Conservation (phyloP, 92 coral and sea anemone genomes). For the Palythoa heliodiscus region DNA sequence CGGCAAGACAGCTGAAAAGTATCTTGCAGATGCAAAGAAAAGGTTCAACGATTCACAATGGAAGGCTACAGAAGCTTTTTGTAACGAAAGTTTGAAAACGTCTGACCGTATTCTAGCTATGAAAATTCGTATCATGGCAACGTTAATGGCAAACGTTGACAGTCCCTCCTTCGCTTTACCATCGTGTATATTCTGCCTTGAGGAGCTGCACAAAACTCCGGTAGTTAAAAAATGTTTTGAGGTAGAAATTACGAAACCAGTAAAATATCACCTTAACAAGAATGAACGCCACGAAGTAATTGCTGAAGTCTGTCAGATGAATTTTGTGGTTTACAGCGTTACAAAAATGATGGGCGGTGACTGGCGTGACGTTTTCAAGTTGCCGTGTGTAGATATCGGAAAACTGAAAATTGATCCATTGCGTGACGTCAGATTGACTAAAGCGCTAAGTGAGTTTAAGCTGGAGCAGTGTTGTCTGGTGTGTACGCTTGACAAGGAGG, state of each 20-base stretch:
- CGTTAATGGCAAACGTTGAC: not conserved
- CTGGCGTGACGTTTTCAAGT: not conserved
- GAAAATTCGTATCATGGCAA: not conserved
- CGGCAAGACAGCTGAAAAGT: not conserved
- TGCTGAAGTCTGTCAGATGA: not conserved
- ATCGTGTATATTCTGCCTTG: not conserved
- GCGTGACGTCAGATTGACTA: not conserved
- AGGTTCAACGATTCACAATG: too few species aligned
- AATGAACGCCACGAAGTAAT: not conserved
- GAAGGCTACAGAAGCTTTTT: not conserved
- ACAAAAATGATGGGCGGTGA: not conserved
- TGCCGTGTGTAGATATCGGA: not conserved
- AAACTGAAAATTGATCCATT: not conserved
- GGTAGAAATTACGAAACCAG: not conserved
- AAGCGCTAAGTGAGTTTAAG: not conserved
- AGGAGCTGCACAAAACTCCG: not conserved
- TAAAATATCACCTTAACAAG: too few species aligned
- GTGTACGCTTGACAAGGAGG: too few species aligned
- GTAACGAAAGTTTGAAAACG: not conserved
- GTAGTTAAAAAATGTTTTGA: not conserved
- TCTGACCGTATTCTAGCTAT: not conserved
- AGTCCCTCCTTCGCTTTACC: not conserved
- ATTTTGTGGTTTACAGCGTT: not conserved
- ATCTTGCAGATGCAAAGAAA: not conserved
- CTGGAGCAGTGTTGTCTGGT: not conserved